Base-by-base conservation (phyloP, 1,140 invertebrate species). In the Steinernema khuongi region DNA sequence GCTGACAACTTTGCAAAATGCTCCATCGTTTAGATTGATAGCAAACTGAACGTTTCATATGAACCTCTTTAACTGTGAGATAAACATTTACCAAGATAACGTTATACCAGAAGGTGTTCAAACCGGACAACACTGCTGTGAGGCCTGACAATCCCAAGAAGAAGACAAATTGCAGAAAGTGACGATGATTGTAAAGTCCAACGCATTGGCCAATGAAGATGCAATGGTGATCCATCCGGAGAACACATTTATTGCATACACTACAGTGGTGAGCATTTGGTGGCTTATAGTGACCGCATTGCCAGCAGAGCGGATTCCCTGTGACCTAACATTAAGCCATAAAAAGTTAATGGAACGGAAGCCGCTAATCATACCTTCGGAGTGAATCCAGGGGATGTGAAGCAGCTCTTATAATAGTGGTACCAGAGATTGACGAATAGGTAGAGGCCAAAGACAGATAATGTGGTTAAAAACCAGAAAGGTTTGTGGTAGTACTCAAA, bases 171-270 rank as follows among this genome's bases (percentile, higher is more conserved):
- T 79, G 73, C 73, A 73, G 72, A 33, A 78, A 30, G 28, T 77
- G 74, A 73, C 75, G 70, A 66, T 81, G 72, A 76, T 82, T 77
- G 74, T 75, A 77, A 43, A 77, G 50, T 29, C 92, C 93, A 11
- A 96, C 92, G 85, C 94, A 96, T 83, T 95, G 95, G 85, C 94
- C 93, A 77, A 96, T 94, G 81, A 94, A 95, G 0, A 93, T 92
- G 84, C 94, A 96, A 80, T 96, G 94, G 85, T 96, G 94, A 83
- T 96, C 94, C 80, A 94, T 94, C 83, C 93, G 92, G 0, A 91
- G 90, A 1, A 95, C 92, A 85, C 93, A 96, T 76, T 93, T 89
- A 82, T 94, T 93, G 85, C 94, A 96, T 60, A 93, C 90, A 44
- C 92, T 89, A 81, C 94, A 95, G 85, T 96, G 94, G 86, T 95